Base-by-base conservation (phyloP, 2,888 invertebrate species). In the Boloria selene region DNA sequence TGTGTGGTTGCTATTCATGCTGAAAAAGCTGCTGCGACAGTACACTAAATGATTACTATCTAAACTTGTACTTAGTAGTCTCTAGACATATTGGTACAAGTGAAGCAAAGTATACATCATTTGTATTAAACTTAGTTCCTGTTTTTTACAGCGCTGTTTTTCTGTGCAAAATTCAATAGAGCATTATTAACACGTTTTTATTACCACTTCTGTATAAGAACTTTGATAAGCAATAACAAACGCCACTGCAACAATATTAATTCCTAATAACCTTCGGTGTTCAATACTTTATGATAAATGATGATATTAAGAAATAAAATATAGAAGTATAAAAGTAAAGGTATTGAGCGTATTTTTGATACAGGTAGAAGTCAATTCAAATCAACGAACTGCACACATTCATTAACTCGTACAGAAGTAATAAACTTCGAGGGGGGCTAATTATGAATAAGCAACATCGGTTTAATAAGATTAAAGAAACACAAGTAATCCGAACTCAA, bases 341-440 rank as follows among this genome's bases (percentile, higher is more conserved):
- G 13, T 60, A 65, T 65, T 22, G 60, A 65, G 63, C 50, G 54
- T 65, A 61, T 58, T 51, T 65, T 61, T 64, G 63, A 65, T 62
- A 17, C 67, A 65, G 70, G 72, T 65, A 67, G 67, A 66, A 72
- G 71, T 69, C 68, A 72, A 81, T 83, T 86, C 80, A 79, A 85
- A 85, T 82, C 82, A 81, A 80, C 75, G 73, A 83, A 82, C 79
- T 81, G 78, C 82, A 76, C 78, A 79, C 80, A 81, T 84, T 82
- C 81, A 82, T 85, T 85, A 78, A 80, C 82, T 80, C 77, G 75
- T 87, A 90, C 91, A 90, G 90, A 88, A 90, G 91, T 92, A 91
- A 87, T 90, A 86, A 90, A 85, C 88, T 74, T 85, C 87, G 77
- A 88, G 90, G 90, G 90, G 90, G 91, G 90, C 81, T 91, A 90